Percentiles rank a stretch among this genome's conserved stretches.
These are phyloP conservation scores for Anthophora plumipes DNA, from an alignment of 2,888 invertebrate genomes.

Conservation along the genomic window DNA sequence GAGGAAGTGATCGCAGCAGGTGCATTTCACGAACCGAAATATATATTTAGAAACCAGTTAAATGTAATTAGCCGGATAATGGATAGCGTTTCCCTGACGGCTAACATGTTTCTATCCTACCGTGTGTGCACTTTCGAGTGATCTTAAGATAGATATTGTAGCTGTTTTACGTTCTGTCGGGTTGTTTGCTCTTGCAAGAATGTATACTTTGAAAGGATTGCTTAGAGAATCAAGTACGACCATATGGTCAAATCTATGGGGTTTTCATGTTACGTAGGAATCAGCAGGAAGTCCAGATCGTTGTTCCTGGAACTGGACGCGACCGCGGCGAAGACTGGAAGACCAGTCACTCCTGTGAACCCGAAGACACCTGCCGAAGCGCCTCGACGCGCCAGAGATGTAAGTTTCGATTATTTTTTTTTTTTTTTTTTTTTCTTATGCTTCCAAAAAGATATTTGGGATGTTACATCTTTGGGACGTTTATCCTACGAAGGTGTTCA, in stretches of 20 bases:
- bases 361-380: slow-evolving; percentile 87
- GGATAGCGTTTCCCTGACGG: slow-evolving; percentile 9
- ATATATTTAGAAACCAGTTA: slow-evolving; percentile 44
- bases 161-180: background rate
- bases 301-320: slow-evolving; percentile 95
- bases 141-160: slow-evolving; percentile 26
- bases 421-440: background rate
- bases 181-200: slow-evolving; percentile 8
- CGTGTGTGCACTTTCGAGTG: slow-evolving; percentile 1
- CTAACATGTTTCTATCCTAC: background rate
- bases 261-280: slow-evolving; percentile 86
- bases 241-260: too few species aligned
- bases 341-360: slow-evolving; percentile 87
- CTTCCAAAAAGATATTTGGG: too few species aligned
- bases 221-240: too few species aligned
- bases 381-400: slow-evolving; percentile 87
- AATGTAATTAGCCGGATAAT: slow-evolving; percentile 44
- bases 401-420: slow-evolving; percentile 76
- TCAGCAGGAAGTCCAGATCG: slow-evolving; percentile 94
- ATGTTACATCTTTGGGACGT: too few species aligned
- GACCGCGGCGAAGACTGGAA: slow-evolving; percentile 88
- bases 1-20: slow-evolving; percentile 92
- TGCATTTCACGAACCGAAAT: slow-evolving; percentile 75
- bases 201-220: background rate
- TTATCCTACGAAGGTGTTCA: too few species aligned